phyloP scores from a whole-genome alignment of 2,888 invertebrate genomes.

The Mythimna vitellina region DNA sequence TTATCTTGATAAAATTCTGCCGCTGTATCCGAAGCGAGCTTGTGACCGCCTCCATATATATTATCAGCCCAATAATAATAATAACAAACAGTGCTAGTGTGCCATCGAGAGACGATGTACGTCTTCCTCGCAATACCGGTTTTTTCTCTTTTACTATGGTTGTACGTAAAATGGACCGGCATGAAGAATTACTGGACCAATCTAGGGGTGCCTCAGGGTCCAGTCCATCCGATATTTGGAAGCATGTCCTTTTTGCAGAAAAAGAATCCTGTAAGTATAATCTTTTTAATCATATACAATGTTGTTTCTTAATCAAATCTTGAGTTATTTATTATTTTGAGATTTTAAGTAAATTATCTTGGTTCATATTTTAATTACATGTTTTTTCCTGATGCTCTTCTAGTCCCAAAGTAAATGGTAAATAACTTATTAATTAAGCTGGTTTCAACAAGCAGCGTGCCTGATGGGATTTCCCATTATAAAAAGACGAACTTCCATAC shows the following conservation, averaged over 20 bases:
- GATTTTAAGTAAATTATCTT: too few species aligned
- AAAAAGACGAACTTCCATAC: not conserved
- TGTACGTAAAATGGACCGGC: conserved; percentile 53
- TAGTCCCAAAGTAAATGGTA: not conserved
- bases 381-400: not conserved
- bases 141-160: conserved; percentile 28
- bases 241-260: conserved; percentile 71
- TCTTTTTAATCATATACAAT: not conserved
- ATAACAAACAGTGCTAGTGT: not conserved
- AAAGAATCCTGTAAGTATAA: conserved; percentile 69
- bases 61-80: conserved; percentile 3
- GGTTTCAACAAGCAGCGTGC: too few species aligned
- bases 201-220: conserved; percentile 59
- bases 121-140: conserved; percentile 26
- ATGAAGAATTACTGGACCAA: conserved; percentile 64
- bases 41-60: conserved; percentile 7
- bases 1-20: not conserved
- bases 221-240: conserved; percentile 69
- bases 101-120: conserved; percentile 32
- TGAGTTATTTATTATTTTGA: too few species aligned
- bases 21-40: not conserved
- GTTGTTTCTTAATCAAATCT: not conserved
- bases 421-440: not conserved
- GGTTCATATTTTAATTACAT: not conserved
- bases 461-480: too few species aligned